These are phyloP conservation scores for Eilema sororculum DNA, from an alignment of 2,888 invertebrate species.

Conservation along the genomic window DNA sequence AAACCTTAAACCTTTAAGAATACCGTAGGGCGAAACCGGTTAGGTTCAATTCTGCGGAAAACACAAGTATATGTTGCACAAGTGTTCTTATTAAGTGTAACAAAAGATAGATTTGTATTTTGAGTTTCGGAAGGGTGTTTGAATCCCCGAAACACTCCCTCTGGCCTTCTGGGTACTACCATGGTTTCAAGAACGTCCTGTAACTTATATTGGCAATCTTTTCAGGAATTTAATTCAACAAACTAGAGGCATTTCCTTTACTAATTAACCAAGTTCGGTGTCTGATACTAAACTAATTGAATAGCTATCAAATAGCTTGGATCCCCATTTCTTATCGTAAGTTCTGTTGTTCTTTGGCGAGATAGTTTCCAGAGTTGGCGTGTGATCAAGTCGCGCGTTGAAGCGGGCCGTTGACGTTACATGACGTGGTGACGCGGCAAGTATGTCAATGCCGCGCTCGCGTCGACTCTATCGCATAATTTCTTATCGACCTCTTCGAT, in stretches of 20 bases:
- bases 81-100: too few relatives aligned
- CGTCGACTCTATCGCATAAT: constrained; percentile 72
- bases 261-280: constrained; percentile 33
- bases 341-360: constrained; percentile 8
- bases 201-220: constrained; percentile 33
- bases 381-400: constrained; percentile 48
- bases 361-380: constrained; percentile 42
- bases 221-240: constrained; percentile 52
- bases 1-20: too few relatives aligned
- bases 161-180: not conserved
- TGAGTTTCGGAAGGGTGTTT: too few relatives aligned
- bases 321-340: constrained; percentile 24
- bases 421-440: constrained; percentile 67
- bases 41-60: too few relatives aligned
- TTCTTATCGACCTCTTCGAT: constrained; percentile 80
- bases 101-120: too few relatives aligned
- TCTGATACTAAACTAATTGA: constrained; percentile 38
- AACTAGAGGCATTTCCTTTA: constrained; percentile 40
- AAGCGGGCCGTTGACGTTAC: constrained; percentile 60
- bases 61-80: too few relatives aligned
- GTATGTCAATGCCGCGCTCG: constrained; percentile 83
- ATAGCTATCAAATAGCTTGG: constrained; percentile 33
- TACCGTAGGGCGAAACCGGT: too few relatives aligned
- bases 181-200: constrained; percentile 26
- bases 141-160: not conserved